Evolutionary conservation across 2,797 vertebrate genomes (phyloP), one percentile per base, ranked within the genome.

Genomic region (Sus cebifrons): DNA sequence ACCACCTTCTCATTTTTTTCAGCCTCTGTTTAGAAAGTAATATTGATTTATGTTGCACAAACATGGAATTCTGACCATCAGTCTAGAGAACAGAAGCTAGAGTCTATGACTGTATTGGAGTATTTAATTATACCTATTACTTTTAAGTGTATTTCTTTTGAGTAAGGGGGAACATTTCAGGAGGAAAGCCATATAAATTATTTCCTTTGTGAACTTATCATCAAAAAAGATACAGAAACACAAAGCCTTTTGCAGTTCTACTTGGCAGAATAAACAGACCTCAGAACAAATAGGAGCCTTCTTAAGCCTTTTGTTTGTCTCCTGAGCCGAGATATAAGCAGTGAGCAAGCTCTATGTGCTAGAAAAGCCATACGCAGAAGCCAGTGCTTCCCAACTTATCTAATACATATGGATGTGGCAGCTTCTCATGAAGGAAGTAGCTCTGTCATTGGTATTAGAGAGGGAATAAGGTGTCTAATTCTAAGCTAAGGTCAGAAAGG

Each of bases 321-420:
- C 78, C 20, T 65, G 54, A 94, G 32, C 54, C 95, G 16, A 95
- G 56, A 92, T 79, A 81, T 49, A 95, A 96, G 81, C 94, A 96
- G 13, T 75, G 32, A 95, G 82, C 94, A 86, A 3, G 3, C 54
- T 44, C 32, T 88, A 40, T 32, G 97, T 86, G n/a, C 32, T 81
- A 44, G 16, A 81, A 94, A 96, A 96, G 52, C 12, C 3, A 89
- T 84, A 95, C 52, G 11, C 3, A 91, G 60, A 16, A 96, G 32
- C 2, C 1, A 0, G 79, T 14, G 58, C 73, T 94, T 2, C 52
- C 40, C 54, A n/a, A 13, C 86, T 95, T 65, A 27, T 62, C 94
- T 98, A 97, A 97, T 97, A 94, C 58, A 96, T 93, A 95, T 86
- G 94, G 91, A 96, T 94, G 93, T 12, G 12, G 52, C n/a, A 86